These are phyloP conservation scores for Himalopsyche japonica DNA, from an alignment of 2,888 invertebrate species.

Conservation along the genomic window DNA sequence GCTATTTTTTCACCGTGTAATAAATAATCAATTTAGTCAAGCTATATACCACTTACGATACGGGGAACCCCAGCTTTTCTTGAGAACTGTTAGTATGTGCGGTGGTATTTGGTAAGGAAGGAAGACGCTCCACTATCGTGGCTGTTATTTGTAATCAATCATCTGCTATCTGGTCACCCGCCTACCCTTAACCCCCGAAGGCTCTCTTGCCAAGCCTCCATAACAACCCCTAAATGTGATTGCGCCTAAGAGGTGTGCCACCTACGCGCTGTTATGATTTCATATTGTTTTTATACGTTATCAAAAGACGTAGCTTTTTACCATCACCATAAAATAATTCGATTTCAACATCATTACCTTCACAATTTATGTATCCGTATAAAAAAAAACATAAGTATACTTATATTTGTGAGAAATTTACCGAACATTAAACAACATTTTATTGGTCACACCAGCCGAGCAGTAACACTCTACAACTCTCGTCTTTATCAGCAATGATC, in stretches of 20 bases:
- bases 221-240: not conserved
- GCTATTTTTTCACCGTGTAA: no score
- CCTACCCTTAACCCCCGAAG: not conserved
- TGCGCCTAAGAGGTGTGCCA: not conserved
- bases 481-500: no score
- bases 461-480: no score
- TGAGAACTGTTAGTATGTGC: not conserved
- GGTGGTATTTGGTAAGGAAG: not conserved
- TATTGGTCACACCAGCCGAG: no score
- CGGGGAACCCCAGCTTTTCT: not conserved
- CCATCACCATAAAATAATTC: no score
- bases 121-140: constrained; percentile 4
- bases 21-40: no score
- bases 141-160: constrained; percentile 40
- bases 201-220: not conserved
- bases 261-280: not conserved
- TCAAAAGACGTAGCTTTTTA: not conserved
- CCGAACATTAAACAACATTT: no score
- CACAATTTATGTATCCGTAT: no score
- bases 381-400: no score
- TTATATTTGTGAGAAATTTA: no score
- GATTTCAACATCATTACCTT: no score
- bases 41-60: not conserved
- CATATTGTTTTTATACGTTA: not conserved
- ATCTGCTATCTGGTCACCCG: constrained; percentile 37